Evolutionary conservation across 2,888 invertebrate species (phyloP), one percentile per base, ranked within the genome.

Genomic region (Catonia carolina): DNA sequence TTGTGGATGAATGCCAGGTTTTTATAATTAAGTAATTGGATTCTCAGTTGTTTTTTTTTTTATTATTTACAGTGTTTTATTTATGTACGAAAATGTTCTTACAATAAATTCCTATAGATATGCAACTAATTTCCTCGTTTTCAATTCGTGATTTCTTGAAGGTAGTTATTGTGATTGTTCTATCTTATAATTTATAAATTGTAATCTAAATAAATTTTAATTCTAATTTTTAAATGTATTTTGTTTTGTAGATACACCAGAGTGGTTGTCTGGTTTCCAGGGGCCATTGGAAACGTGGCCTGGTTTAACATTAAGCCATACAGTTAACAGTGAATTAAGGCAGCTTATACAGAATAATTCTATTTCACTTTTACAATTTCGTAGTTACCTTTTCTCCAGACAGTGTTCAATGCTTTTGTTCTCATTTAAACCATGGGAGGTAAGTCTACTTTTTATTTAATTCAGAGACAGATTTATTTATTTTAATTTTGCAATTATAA

Each of bases 321-420:
- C 78, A 67, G 76, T 84, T 67, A 77, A 84, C 64, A 75, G 77
- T 63, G 74, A 77, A 67, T 72, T 79, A 60, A 75, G 79, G 61
- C 53, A 75, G 74, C 59, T 71, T 70, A 62, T 78, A 74, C 62
- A 73, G 73, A 62, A 75, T 73, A 69, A 74, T 73, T 68, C 74
- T 76, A 49, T 64, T 33, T 62, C 91, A 0, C 75, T 96, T 57
- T 75, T 97, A 67, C 94, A 96, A 73, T 86, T 97, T 69, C 80
- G 96, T 61, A 92, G 93, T 72, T 97, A 97, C 74, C 77, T 97
- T 62, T 97, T 92, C 71, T 87, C 92, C 65, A 82, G 95, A 60
- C 96, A 96, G 76, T 89, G 92, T 72, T 85, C 90, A 69, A 83
- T 96, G 80, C 77, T 91, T 68, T 73, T 86, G 67, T 77, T 81